Base-by-base conservation (phyloP, 37 sponge, comb jelly and placozoan genomes). In the Lycopodina hypogea region DNA sequence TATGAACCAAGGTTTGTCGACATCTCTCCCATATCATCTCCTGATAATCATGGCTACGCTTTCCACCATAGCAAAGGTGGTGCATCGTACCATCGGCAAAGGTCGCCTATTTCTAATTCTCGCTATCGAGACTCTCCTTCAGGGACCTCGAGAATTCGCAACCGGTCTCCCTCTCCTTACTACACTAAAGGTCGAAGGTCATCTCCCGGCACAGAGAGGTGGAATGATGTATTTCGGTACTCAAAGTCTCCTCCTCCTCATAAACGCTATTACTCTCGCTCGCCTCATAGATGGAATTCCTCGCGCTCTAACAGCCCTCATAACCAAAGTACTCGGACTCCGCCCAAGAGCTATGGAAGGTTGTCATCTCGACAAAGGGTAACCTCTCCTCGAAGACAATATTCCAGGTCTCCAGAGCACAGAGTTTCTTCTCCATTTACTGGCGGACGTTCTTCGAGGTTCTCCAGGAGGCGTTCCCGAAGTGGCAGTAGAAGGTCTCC, bases 1-100 rank as follows among this genome's bases (percentile, higher is more conserved):
- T 56, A 35, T 78, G 52, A 6, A 52, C 63, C 82, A 2, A 45
- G 53, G 57, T 83, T 61, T 67, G 83, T 75, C 65, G 83, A 83
- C 24, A 83, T 83, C 52, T 74, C 83, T 18, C 64, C 81, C 50
- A 70, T 70, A 28, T 69, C 70, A 0, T 73, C 74, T 22, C 74
- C 77, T 23, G 77, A 63, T n/a, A 23, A 39, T 65, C 60, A 57
- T 21, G 41, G 45, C 7, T 58, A 39, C 26, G 21, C 39, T 22
- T 58, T 37, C 19, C 51, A 23, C 17, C 55, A 26, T 29, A 38
- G 36, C 40, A 56, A 29, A 8, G 0, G 11, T 24, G 28, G 37
- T 23, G 58, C 39, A 28, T 21, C 45, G 38, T 41, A n/a, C 2
- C 12, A 39, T 63, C 64, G 77, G 19, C 77, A 40, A 58, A 56